Conservation (phyloP, 2,888 invertebrate genomes). For the Megaustenia siamemsis region DNA sequence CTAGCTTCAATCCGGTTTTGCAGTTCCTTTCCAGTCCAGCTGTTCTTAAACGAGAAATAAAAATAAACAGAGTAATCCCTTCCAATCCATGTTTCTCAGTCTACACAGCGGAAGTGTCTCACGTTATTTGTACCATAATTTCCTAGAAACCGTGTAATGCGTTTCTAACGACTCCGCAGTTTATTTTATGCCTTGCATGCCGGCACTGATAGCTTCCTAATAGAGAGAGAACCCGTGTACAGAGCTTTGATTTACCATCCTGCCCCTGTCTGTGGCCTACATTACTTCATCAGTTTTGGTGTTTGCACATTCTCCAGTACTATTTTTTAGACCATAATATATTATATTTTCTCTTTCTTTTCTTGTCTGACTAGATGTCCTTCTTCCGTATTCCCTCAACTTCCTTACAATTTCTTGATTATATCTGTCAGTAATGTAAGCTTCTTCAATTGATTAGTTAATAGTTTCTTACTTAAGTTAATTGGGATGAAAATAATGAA, state of each 20-base stretch:
- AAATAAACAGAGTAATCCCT: constrained; percentile 16
- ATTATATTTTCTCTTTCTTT: background rate
- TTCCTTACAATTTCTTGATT: too few relatives aligned
- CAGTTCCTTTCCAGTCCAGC: background rate
- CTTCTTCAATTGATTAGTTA: too few relatives aligned
- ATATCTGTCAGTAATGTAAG: too few relatives aligned
- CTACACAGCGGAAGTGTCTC: constrained; percentile 21
- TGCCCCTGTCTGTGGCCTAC: background rate
- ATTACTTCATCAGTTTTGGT: background rate
- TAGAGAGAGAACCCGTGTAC: constrained; percentile 20
- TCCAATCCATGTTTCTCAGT: background rate
- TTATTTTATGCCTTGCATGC: constrained; percentile 26
- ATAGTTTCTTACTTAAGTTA: too few relatives aligned
- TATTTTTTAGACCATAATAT: background rate
- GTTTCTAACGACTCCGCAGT: constrained; percentile 41
- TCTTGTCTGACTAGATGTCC: background rate
- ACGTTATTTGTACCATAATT: constrained; percentile 31
- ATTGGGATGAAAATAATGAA: too few relatives aligned
- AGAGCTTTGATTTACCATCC: background rate
- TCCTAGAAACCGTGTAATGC: constrained; percentile 21
- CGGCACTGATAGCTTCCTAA: constrained; percentile 10
- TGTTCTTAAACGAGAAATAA: background rate
- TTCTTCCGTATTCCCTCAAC: too few relatives aligned
- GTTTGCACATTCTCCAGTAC: background rate
- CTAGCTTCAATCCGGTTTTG: background rate